Conservation (phyloP, 92 coral and sea anemone genomes). For the Diadumene lineata region DNA sequence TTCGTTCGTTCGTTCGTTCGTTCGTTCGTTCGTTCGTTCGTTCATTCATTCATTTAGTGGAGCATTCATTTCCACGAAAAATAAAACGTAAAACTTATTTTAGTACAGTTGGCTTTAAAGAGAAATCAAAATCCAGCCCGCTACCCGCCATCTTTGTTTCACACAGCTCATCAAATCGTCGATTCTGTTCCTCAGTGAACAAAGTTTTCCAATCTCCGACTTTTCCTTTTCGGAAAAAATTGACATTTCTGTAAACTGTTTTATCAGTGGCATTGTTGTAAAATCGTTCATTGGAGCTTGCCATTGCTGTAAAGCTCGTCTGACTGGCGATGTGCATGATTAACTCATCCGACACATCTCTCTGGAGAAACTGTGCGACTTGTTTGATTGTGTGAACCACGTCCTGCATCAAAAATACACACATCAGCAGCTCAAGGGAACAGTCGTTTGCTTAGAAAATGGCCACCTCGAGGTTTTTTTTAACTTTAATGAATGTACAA, state of each 20-base stretch:
- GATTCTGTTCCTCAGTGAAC: conserved; percentile 41
- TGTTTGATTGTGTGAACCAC: conserved; percentile 11
- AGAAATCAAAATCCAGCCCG: conserved; percentile 41
- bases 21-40: too few relatives aligned
- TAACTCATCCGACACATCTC: conserved; percentile 7
- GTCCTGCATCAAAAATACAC: conserved; percentile 5
- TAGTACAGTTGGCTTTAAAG: neutral
- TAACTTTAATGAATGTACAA: too few relatives aligned
- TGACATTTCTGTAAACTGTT: neutral
- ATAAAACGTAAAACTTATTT: too few relatives aligned
- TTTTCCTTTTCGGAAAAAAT: conserved; percentile 45
- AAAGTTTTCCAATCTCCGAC: conserved; percentile 50
- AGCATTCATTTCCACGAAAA: too few relatives aligned
- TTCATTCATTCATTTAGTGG: too few relatives aligned
- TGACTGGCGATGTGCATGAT: conserved; percentile 29
- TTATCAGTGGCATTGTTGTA: neutral
- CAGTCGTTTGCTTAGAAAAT: neutral
- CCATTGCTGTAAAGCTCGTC: conserved; percentile 36
- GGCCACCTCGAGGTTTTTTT: too few relatives aligned
- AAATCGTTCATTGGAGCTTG: neutral
- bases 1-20: too few relatives aligned
- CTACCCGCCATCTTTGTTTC: conserved; percentile 31
- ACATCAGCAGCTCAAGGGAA: neutral
- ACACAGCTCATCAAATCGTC: conserved; percentile 25
- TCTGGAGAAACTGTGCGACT: conserved; percentile 31